Conservation (phyloP, 2,888 invertebrate genomes). For the Osedax fenrisi region DNA sequence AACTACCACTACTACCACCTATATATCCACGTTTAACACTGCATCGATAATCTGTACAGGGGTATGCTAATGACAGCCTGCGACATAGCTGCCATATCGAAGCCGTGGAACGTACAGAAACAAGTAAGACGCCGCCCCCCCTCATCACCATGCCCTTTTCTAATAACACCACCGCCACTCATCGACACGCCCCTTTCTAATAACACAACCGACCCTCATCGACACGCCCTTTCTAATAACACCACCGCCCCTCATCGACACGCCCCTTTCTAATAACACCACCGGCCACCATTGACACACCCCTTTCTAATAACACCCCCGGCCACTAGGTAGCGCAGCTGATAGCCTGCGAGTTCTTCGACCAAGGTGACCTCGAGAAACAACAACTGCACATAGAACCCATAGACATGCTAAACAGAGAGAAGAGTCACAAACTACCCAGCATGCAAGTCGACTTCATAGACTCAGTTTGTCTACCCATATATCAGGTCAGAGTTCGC, state of each 20-base stretch:
- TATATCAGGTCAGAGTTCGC: slow-evolving; percentile 42
- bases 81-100: slow-evolving; percentile 49
- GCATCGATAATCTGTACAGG: too few relatives aligned
- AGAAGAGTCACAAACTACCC: slow-evolving; percentile 45
- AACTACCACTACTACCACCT: too few relatives aligned
- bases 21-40: too few relatives aligned
- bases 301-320: too few relatives aligned
- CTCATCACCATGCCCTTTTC: background rate
- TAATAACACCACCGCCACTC: background rate
- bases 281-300: too few relatives aligned
- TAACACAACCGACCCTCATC: too few relatives aligned
- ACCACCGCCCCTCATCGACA: too few relatives aligned
- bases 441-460: slow-evolving; percentile 65
- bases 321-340: slow-evolving; percentile 50
- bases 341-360: slow-evolving; percentile 49
- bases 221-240: too few relatives aligned
- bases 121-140: slow-evolving; percentile 41
- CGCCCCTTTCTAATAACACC: too few relatives aligned
- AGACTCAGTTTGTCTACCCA: slow-evolving; percentile 58
- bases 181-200: too few relatives aligned
- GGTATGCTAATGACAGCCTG: slow-evolving; percentile 51
- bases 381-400: slow-evolving; percentile 46
- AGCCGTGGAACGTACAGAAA: slow-evolving; percentile 49
- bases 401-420: slow-evolving; percentile 48
- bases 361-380: slow-evolving; percentile 50